These are phyloP conservation scores for Plumapathes pennacea DNA, from an alignment of 92 coral and sea anemone genomes.

Conservation along the genomic window DNA sequence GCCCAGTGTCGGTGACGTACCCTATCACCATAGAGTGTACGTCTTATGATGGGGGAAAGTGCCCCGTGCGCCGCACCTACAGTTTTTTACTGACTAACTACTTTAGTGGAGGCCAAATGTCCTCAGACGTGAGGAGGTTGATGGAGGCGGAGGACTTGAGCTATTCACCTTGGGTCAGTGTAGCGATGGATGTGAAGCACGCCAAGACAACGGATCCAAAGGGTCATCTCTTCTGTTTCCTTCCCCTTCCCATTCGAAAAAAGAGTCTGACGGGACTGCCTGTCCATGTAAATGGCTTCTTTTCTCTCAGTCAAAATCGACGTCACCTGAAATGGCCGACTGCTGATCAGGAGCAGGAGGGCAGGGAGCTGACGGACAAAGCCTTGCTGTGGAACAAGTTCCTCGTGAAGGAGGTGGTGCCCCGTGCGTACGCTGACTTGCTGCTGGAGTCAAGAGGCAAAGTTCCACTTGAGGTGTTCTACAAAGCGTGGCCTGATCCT, in stretches of 20 bases:
- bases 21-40: conserved; percentile 26
- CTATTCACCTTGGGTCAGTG: conserved; percentile 69
- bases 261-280: conserved; percentile 75
- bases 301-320: conserved; percentile 67
- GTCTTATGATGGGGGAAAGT: not conserved
- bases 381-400: conserved; percentile 32
- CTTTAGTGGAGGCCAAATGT: conserved; percentile 30
- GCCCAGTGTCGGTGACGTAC: conserved; percentile 36
- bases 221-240: conserved; percentile 65
- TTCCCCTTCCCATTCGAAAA: conserved; percentile 52
- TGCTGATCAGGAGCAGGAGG: conserved; percentile 39
- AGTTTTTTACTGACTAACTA: conserved; percentile 47
- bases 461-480: too few species aligned
- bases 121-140: conserved; percentile 28
- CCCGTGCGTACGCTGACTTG: conserved; percentile 15
- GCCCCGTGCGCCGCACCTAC: not conserved
- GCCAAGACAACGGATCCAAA: conserved; percentile 5
- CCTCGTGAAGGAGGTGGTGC: conserved; percentile 25
- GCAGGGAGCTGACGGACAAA: conserved; percentile 16
- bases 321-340: conserved; percentile 65
- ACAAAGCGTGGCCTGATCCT: conserved; percentile 76
- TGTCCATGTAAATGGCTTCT: conserved; percentile 69
- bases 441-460: too few species aligned
- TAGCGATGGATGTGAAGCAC: conserved; percentile 49
- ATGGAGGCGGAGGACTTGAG: conserved; percentile 36